Evolutionary conservation across 64 coral and sea anemone genomes (phyloP), one percentile per base, ranked within the genome.

Genomic region (Astreopora myriophthalma): DNA sequence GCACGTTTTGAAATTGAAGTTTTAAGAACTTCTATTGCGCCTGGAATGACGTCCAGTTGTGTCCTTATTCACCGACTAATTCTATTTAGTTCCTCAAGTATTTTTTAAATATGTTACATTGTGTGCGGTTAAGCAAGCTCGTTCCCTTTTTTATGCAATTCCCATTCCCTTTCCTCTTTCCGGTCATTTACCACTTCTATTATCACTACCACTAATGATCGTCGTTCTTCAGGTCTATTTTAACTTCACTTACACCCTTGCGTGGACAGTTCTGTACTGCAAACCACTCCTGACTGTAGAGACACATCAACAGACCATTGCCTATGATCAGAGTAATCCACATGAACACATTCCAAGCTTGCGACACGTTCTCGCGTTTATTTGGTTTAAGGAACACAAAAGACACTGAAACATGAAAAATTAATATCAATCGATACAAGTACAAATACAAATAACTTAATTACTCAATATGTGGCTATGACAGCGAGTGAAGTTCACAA

Each of bases 231-330:
- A 24, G 27, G 25, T 48, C 66, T 31, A 7, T 13, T 0, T 19
- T 46, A 16, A 8, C 48, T 61, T 17, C 42, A 85, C 96, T 95
- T 98, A 98, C 96, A 67, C 42, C 90, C 5, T 60, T 95, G 24
- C 94, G 90, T 68, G 96, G 96, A 64, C 94, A 95, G 87, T 95
- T 92, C 29, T 80, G 91, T 19, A 58, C 64, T 1, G 96, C 96
- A 52, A 91, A 98, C 94, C 94, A 98, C 51, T 98, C 96, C 69
- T 93, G 80, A 40, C 94, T 95, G 83, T 98, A 98, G n/a, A 98
- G 30, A 65, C 94, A 95, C 96, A 98, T 98, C n/a, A 95, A 39
- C 1, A 95, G 67, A 5, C 96, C 96, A 74, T 90, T 98, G 5
- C 96, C 96, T 20, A 98, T 33, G 73, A 98, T 93, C 6, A 98